phyloP scores from a whole-genome alignment of 2,113 vertebrate genomes.

The Ammodytes marinus region DNA sequence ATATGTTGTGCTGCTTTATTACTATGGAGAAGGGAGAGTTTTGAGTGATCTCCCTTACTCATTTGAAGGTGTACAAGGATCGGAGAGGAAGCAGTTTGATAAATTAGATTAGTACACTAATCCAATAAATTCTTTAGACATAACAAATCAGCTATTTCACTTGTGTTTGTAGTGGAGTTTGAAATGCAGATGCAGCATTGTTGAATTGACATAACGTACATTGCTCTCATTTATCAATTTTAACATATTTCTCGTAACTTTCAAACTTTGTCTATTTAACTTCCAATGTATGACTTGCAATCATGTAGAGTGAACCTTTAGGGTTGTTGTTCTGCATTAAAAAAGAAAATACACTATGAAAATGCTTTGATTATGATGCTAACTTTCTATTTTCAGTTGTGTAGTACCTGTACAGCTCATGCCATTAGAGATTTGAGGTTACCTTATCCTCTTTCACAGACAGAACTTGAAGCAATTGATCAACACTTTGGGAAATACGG shows the following conservation, averaged over 20 bases:
- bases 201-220: not conserved
- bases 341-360: not conserved
- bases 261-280: not conserved
- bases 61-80: not conserved
- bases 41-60: not conserved
- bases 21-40: not conserved
- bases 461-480: not conserved
- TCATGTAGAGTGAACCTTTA: not conserved
- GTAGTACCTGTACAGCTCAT: not conserved
- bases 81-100: not conserved
- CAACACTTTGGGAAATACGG: not conserved
- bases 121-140: not conserved
- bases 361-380: not conserved
- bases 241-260: not conserved
- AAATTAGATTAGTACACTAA: conserved; percentile 2
- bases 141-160: not conserved
- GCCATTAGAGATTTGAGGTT: no score
- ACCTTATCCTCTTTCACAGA: not conserved
- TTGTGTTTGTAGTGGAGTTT: not conserved
- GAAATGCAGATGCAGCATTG: not conserved
- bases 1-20: not conserved
- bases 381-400: not conserved
- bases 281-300: not conserved
- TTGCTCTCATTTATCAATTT: not conserved
- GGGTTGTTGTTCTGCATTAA: not conserved